Base-by-base conservation (phyloP, 2,888 invertebrate genomes). In the Eucriotettix oculatus region DNA sequence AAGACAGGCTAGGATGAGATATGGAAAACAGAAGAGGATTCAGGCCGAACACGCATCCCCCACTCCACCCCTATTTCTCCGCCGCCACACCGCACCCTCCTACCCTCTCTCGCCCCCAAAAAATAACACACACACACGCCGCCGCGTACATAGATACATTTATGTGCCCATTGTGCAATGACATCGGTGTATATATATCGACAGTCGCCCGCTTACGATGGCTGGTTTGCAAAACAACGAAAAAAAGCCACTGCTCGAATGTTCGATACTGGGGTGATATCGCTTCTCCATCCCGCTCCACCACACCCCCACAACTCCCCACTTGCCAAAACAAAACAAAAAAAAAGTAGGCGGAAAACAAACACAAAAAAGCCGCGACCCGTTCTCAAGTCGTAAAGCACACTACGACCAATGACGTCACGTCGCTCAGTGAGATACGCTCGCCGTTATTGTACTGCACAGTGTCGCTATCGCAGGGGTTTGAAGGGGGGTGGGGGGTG, bases 1-100 rank as follows among this genome's bases (percentile, higher is more conserved):
- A 74, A 73, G 73, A 71, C 74, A 74, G 74, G 59, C 74, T 74
- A 74, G 48, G 48, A 74, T 74, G 74, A 72, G 75, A 75, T 75
- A 75, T 71, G 71, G 67, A 65, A 61, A 61, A 61, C 40, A 61
- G 17, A 60, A 48, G 48, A 48, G 48, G 48, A 48, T 48, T 48
- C 48, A 48, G 48, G n/a, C 48, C 48, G 48, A 48, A 48, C 48
- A 48, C 48, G 48, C 48, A 48, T 48, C 48, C 48, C 48, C 48
- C 48, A 48, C 29, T 29, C 29, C 29, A 29, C 54, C 16, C 54
- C 17, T 16, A 48, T 48, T 48, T 48, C 48, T 16, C 55, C 55
- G 42, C 55, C 29, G 40, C 40, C 40, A 29, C 29, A n/a, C 41
- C 41, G 14, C 29, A 42, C 55, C 41, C 14, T 41, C n/a, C 14